Evolutionary conservation across 2,888 invertebrate genomes (phyloP).

Genomic region (Perizoma flavofasciatum): DNA sequence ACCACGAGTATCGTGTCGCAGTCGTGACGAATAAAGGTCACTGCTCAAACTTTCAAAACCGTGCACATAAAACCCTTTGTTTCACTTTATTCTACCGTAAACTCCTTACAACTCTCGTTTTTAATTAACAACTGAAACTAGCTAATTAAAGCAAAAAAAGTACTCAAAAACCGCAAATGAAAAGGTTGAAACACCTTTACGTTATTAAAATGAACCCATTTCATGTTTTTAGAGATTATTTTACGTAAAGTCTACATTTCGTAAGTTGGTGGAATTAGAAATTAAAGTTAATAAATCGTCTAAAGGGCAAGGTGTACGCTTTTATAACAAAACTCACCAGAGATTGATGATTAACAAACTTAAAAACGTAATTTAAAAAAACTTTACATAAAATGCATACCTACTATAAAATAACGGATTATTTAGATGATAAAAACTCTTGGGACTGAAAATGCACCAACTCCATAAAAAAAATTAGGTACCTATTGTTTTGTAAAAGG

Average conservation of each 20-base stretch:
- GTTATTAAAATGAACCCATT: not conserved
- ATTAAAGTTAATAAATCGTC: too few relatives aligned
- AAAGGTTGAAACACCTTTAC: not conserved
- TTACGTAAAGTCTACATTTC: not conserved
- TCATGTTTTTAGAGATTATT: not conserved
- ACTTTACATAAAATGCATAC: too few relatives aligned
- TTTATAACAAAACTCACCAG: too few relatives aligned
- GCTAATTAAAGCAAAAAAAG: conserved; percentile 42
- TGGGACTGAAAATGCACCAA: too few relatives aligned
- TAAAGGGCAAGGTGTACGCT: too few relatives aligned
- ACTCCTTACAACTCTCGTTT: conserved; percentile 42
- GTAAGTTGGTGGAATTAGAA: not conserved
- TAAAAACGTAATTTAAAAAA: too few relatives aligned
- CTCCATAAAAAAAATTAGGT: too few relatives aligned
- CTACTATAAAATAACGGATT: too few relatives aligned
- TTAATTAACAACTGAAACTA: conserved; percentile 47
- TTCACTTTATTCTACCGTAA: conserved; percentile 39
- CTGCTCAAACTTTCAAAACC: conserved; percentile 33
- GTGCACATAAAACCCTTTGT: conserved; percentile 36
- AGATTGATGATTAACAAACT: too few relatives aligned
- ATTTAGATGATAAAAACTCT: too few relatives aligned
- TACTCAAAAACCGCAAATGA: not conserved
- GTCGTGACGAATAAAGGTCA: conserved; percentile 43
- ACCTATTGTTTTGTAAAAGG: too few relatives aligned
- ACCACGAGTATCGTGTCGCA: conserved; percentile 15